A percentile compares a stretch with the other conserved stretches of the same genome.
phyloP scores from a whole-genome alignment of 2,888 invertebrate genomes.

The Callimorpha dominula region DNA sequence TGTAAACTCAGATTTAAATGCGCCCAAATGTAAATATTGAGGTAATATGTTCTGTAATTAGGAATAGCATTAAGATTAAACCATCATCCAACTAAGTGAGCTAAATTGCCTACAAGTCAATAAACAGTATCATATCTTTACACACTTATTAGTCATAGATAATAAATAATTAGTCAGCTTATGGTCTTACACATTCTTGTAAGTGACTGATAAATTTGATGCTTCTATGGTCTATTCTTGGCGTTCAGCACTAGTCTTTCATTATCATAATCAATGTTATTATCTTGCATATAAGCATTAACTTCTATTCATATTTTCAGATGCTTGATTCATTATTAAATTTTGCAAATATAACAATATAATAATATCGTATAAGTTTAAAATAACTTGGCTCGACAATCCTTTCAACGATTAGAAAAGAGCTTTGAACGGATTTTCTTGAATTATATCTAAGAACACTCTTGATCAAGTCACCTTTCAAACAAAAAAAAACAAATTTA shows the following conservation, averaged over 20 bases:
- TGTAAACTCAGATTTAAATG: no score
- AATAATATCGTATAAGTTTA: not conserved
- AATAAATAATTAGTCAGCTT: not conserved
- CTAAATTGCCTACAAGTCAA: slow-evolving; percentile 4
- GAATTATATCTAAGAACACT: no score
- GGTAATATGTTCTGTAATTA: not conserved
- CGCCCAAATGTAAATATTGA: not conserved
- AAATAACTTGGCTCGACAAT: no score
- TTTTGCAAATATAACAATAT: not conserved
- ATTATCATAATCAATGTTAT: not conserved
- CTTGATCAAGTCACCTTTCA: no score
- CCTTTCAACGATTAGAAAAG: no score
- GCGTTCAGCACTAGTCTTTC: not conserved
- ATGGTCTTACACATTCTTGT: not conserved
- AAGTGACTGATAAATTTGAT: not conserved
- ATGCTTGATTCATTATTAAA: no score
- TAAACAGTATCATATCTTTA: not conserved
- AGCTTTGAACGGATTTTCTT: no score
- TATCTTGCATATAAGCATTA: not conserved
- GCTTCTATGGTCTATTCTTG: not conserved
- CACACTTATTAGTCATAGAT: not conserved
- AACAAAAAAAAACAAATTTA: no score
- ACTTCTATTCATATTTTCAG: not conserved
- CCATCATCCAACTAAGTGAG: not conserved
- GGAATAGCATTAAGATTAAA: not conserved